These are phyloP conservation scores for Phaethornis superciliosus DNA, from an alignment of 2,113 vertebrate genomes.

Conservation along the genomic window DNA sequence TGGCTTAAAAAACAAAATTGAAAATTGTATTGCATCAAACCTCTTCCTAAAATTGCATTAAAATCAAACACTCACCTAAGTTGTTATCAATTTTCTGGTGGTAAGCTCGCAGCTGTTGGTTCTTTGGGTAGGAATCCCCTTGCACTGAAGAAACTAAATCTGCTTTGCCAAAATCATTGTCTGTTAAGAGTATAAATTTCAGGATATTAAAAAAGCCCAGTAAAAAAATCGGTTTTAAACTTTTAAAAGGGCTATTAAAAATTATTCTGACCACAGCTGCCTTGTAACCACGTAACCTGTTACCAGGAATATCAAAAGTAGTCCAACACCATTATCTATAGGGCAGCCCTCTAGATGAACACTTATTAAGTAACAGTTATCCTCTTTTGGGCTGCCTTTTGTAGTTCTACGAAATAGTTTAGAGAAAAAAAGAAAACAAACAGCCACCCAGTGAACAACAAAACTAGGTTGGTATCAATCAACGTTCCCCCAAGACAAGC, in stretches of 20 bases:
- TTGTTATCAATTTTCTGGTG: constrained; percentile 91
- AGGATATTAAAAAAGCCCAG: background rate
- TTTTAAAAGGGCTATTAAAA: background rate
- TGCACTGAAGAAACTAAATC: constrained; percentile 53
- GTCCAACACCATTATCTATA: background rate
- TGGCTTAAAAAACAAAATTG: background rate
- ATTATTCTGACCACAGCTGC: background rate
- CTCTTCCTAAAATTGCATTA: background rate
- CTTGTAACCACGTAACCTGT: background rate
- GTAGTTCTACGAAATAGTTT: background rate
- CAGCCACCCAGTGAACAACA: background rate
- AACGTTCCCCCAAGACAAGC: background rate
- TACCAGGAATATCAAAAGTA: background rate
- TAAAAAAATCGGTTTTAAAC: background rate
- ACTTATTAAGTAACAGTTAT: background rate
- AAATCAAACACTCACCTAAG: constrained; percentile 81
- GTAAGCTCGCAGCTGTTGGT: constrained; percentile 81
- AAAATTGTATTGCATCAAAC: background rate
- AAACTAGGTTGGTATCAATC: background rate
- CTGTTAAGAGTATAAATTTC: constrained; percentile 34
- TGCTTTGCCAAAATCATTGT: constrained; percentile 8
- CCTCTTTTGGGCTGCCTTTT: background rate
- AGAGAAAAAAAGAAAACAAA: background rate
- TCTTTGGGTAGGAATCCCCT: constrained; percentile 78
- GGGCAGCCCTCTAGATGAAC: background rate